Evolutionary conservation across 2,797 vertebrate species (phyloP).

Genomic region (Tarsius wallacei): DNA sequence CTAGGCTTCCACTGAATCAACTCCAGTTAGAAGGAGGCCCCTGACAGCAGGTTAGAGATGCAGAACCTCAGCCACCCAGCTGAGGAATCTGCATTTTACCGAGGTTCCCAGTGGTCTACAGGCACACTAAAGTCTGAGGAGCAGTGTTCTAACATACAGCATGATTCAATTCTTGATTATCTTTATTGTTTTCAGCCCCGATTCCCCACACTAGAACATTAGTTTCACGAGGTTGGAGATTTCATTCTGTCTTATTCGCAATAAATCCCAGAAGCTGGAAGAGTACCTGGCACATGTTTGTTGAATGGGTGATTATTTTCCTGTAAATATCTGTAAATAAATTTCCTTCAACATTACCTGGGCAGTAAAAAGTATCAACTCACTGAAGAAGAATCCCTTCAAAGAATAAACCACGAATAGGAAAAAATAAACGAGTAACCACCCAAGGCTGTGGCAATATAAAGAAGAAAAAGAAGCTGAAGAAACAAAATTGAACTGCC

Average conservation of each 20-base stretch:
- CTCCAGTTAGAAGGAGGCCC: background rate
- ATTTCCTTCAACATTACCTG: background rate
- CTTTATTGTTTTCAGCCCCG: too few relatives aligned
- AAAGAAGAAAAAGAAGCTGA: background rate
- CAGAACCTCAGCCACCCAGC: too few relatives aligned
- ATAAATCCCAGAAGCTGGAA: background rate
- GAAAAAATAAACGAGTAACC: background rate
- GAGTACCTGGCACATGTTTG: background rate
- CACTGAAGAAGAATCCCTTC: background rate
- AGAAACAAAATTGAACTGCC: background rate
- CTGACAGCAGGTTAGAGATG: background rate
- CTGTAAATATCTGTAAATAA: background rate
- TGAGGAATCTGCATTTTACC: background rate
- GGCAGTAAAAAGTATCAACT: background rate
- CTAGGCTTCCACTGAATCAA: background rate
- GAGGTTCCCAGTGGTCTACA: background rate
- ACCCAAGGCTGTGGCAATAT: background rate
- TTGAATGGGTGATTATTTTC: background rate
- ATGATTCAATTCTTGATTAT: background rate
- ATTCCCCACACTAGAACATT: too few relatives aligned
- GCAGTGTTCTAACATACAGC: background rate
- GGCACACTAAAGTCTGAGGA: background rate
- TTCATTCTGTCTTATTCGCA: background rate
- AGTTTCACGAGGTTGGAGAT: background rate
- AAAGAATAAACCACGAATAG: background rate